Percentiles rank a stretch among this genome's conserved stretches.
Evolutionary conservation across 1,140 invertebrate genomes (phyloP).

Genomic region (Atta colombica): DNA sequence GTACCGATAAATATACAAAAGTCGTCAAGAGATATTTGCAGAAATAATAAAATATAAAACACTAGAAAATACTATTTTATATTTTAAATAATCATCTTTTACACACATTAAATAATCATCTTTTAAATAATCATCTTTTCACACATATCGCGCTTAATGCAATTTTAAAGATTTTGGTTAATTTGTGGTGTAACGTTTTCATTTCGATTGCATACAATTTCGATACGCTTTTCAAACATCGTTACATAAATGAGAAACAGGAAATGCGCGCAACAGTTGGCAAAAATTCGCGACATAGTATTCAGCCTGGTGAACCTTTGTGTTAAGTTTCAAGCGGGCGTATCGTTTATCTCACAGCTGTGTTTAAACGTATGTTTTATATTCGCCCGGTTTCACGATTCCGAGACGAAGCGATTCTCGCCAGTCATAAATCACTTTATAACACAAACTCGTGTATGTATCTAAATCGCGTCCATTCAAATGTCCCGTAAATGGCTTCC

Average conservation of each 20-base stretch:
- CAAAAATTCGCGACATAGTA: conserved; percentile 24
- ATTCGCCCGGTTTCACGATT: conserved; percentile 14
- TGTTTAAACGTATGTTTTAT: conserved; percentile 34
- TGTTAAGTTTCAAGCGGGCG: not conserved
- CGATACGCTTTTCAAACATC: not conserved
- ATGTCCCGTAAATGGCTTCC: not conserved
- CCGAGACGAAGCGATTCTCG: conserved; percentile 21
- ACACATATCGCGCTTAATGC: not conserved
- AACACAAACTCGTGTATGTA: conserved; percentile 2
- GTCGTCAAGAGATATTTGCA: not conserved
- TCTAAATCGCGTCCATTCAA: not conserved
- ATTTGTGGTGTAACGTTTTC: not conserved
- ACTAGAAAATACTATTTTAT: not conserved
- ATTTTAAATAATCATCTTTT: not conserved
- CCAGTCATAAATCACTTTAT: conserved; percentile 27
- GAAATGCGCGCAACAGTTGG: conserved; percentile 15
- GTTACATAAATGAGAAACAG: not conserved
- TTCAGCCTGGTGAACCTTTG: conserved; percentile 34
- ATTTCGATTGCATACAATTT: not conserved
- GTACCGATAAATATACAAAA: not conserved
- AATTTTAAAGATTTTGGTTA: not conserved
- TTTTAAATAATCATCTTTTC: not conserved
- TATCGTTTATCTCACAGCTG: conserved; percentile 52
- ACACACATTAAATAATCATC: not conserved
- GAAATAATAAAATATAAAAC: not conserved